Conservation (phyloP, 2,113 vertebrate genomes). For the Chionomys nivalis region DNA sequence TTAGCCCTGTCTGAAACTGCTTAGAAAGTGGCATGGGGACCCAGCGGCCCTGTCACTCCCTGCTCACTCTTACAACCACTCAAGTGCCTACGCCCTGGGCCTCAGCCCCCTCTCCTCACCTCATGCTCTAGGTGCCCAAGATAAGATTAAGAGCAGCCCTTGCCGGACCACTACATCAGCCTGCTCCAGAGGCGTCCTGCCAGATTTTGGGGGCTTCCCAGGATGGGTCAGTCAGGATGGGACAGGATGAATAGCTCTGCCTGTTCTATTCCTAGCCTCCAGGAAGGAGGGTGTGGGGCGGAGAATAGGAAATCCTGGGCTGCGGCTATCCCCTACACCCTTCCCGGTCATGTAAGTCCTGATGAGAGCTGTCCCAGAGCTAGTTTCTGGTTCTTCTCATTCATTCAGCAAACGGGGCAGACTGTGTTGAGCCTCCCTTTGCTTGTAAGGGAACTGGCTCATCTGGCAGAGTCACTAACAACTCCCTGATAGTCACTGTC, state of each 20-base stretch:
- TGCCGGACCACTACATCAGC: neutral
- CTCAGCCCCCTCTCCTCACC: neutral
- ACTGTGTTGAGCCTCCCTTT: neutral
- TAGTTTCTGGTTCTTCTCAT: slow-evolving; percentile 1
- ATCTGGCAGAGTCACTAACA: neutral
- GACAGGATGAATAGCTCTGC: neutral
- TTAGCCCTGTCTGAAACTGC: neutral
- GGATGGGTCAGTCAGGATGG: neutral
- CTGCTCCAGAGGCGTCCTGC: neutral
- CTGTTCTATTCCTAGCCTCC: neutral
- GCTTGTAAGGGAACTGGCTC: neutral
- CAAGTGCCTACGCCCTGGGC: neutral
- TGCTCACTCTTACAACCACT: neutral
- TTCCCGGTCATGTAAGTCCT: neutral
- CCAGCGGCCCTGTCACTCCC: neutral
- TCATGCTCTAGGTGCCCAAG: neutral
- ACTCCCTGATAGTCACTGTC: neutral
- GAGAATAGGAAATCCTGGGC: neutral
- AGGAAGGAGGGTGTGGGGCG: neutral
- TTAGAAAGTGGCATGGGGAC: neutral
- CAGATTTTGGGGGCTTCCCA: neutral
- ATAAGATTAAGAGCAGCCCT: slow-evolving; percentile 1
- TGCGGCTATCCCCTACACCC: neutral
- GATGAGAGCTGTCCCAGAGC: neutral
- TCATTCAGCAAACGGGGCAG: neutral